Evolutionary conservation across 1,140 invertebrate species (phyloP).

Genomic region (Drosophila pseudoananassae): DNA sequence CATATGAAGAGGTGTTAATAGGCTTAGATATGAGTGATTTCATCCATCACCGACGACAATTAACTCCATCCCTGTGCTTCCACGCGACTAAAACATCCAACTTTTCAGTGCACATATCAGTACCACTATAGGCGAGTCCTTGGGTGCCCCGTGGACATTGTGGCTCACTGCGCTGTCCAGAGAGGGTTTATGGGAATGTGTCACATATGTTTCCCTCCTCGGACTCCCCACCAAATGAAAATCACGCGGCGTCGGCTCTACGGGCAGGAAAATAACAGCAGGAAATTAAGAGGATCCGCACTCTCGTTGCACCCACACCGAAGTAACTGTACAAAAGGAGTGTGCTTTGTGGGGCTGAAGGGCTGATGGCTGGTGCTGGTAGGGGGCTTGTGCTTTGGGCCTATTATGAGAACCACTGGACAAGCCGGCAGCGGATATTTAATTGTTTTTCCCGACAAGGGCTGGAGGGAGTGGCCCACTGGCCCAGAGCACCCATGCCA

Average conservation of each 20-base stretch:
- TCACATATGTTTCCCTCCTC: slow-evolving; percentile 49
- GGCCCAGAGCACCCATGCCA: background rate
- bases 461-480: background rate
- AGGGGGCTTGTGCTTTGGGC: slow-evolving; percentile 33
- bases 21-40: background rate
- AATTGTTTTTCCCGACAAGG: slow-evolving; percentile 57
- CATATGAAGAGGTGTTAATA: background rate
- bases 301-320: background rate
- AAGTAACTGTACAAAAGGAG: background rate
- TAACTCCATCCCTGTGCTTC: background rate
- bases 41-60: background rate
- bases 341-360: background rate
- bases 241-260: slow-evolving; percentile 59
- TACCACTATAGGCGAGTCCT: background rate
- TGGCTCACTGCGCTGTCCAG: slow-evolving; percentile 34
- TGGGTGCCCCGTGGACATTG: slow-evolving; percentile 37
- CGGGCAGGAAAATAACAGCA: slow-evolving; percentile 76
- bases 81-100: background rate
- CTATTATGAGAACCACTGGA: slow-evolving; percentile 60
- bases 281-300: slow-evolving; percentile 76
- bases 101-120: background rate
- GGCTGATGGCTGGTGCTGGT: background rate
- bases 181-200: slow-evolving; percentile 60
- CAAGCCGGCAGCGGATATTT: slow-evolving; percentile 60
- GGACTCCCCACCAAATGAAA: slow-evolving; percentile 53